These are phyloP conservation scores for Zophobas morio DNA, from an alignment of 1,140 invertebrate species.

Conservation along the genomic window DNA sequence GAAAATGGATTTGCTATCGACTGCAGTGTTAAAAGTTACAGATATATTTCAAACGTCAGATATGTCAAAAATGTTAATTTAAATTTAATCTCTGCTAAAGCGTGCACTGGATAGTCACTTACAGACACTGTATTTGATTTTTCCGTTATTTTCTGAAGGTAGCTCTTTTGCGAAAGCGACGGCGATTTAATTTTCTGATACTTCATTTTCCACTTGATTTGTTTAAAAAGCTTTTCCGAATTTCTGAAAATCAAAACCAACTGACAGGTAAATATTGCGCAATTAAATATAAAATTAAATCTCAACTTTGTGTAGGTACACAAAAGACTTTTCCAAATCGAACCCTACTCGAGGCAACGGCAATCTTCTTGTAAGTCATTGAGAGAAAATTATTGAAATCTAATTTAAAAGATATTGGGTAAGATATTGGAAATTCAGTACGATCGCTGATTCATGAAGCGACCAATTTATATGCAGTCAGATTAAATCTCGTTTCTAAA, in stretches of 20 bases:
- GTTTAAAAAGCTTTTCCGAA: too few species aligned
- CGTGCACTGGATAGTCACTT: too few species aligned
- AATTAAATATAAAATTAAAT: conserved; percentile 14
- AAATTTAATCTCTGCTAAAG: too few species aligned
- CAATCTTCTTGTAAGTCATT: conserved; percentile 8
- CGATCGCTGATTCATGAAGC: conserved; percentile 25
- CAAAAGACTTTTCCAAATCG: not conserved
- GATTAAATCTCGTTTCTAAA: conserved; percentile 33
- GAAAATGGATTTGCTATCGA: conserved; percentile 16
- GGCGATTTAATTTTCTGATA: too few species aligned
- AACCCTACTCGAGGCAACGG: not conserved
- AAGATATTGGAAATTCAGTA: conserved; percentile 19
- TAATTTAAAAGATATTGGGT: conserved; percentile 34
- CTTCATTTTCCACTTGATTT: too few species aligned
- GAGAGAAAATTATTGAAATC: conserved; percentile 23
- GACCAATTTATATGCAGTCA: conserved; percentile 38
- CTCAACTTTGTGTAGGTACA: not conserved
- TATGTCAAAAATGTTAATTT: too few species aligned
- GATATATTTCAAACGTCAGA: too few species aligned
- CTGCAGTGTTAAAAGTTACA: too few species aligned
- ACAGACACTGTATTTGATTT: too few species aligned
- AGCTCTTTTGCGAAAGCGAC: too few species aligned
- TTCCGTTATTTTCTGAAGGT: too few species aligned
- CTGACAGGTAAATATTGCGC: not conserved
- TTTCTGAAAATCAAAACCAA: too few species aligned